phyloP scores from a whole-genome alignment of 64 coral and sea anemone genomes.

The Actinia equina region DNA sequence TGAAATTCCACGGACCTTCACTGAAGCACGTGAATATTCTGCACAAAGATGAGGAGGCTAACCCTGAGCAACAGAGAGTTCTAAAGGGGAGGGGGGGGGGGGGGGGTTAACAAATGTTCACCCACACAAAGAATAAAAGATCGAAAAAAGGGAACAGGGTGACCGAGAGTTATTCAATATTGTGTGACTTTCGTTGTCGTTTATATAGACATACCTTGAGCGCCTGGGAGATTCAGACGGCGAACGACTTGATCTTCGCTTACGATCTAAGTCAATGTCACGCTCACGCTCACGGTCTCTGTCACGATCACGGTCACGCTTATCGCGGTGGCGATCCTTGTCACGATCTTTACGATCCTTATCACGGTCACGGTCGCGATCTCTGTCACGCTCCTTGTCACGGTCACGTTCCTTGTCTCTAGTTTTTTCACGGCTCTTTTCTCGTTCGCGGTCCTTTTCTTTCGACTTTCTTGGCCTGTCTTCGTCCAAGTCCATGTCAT shows the following conservation, averaged over 20 bases:
- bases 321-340: background rate
- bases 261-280: conserved; percentile 18
- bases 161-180: too few species aligned
- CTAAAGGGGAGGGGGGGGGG: too few species aligned
- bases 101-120: too few species aligned
- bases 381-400: conserved; percentile 19
- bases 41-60: too few species aligned
- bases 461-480: conserved; percentile 30
- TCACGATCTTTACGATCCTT: conserved; percentile 48
- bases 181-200: too few species aligned
- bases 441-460: conserved; percentile 62
- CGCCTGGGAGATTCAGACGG: conserved; percentile 49
- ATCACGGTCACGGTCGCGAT: conserved; percentile 38
- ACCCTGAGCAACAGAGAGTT: too few species aligned
- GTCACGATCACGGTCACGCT: background rate
- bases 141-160: too few species aligned
- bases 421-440: conserved; percentile 35
- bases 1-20: too few species aligned
- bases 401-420: conserved; percentile 35
- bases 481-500: conserved; percentile 26
- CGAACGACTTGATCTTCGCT: conserved; percentile 35
- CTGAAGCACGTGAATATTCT: too few species aligned
- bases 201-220: background rate
- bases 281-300: conserved; percentile 38
- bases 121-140: too few species aligned